Conservation (phyloP, 1,140 invertebrate genomes). For the Cotesia glomerata region DNA sequence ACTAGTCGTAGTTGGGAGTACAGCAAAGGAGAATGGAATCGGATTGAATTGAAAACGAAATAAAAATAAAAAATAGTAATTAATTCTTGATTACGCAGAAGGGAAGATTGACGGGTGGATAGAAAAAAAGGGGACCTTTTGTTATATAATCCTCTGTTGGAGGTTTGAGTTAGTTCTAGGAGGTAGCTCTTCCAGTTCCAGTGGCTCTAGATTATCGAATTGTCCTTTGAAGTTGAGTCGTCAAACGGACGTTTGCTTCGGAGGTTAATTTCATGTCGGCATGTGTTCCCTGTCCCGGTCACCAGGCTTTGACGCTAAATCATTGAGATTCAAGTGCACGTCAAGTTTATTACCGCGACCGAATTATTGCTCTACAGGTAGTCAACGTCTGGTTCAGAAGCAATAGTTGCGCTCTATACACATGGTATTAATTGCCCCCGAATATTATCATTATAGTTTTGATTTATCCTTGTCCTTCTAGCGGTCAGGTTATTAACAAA, state of each 20-base stretch:
- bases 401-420: background rate
- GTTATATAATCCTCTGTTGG: no score
- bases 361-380: conserved; percentile 1
- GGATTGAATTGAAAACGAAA: no score
- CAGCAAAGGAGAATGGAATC: no score
- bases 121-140: no score
- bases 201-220: background rate
- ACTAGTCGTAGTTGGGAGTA: no score
- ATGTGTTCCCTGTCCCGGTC: background rate
- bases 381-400: background rate
- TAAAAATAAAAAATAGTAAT: no score
- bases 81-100: no score
- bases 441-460: background rate
- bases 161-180: no score
- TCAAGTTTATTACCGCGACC: background rate
- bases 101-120: no score
- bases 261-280: background rate
- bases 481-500: no score
- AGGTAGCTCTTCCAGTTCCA: no score
- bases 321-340: background rate
- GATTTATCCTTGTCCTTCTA: background rate
- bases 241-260: background rate
- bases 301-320: background rate
- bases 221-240: background rate
- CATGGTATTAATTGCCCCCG: background rate